A percentile compares a stretch with the other conserved stretches of the same genome.
Evolutionary conservation across 2,888 invertebrate species (phyloP).

Genomic region (Epicampocera succincta): DNA sequence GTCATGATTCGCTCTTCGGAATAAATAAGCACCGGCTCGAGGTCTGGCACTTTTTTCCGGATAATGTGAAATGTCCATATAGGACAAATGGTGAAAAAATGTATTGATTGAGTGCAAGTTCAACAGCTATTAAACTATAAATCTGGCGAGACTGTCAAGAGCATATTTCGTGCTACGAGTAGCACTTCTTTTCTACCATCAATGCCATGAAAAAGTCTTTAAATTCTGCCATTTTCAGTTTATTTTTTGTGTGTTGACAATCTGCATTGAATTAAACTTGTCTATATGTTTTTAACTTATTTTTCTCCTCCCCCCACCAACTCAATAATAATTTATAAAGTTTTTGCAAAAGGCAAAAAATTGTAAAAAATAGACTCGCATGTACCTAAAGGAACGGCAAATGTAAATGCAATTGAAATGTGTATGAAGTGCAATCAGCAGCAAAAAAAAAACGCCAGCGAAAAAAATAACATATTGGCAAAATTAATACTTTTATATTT

Average conservation of each 20-base stretch:
- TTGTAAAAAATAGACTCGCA: not conserved
- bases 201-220: not conserved
- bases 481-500: constrained; percentile 26
- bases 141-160: too few relatives aligned
- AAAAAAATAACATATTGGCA: constrained; percentile 42
- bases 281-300: constrained; percentile 29
- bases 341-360: constrained; percentile 11
- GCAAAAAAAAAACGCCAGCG: not conserved
- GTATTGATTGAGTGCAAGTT: too few relatives aligned
- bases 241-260: constrained; percentile 24
- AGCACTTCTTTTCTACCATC: not conserved
- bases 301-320: constrained; percentile 32
- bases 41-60: too few relatives aligned
- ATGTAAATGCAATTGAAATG: constrained; percentile 42
- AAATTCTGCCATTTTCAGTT: not conserved
- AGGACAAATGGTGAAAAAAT: too few relatives aligned
- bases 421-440: constrained; percentile 15
- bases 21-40: too few relatives aligned
- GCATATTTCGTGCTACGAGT: not conserved
- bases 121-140: too few relatives aligned
- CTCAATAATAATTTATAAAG: constrained; percentile 55
- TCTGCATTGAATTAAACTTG: constrained; percentile 28
- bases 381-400: constrained; percentile 9
- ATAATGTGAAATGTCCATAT: too few relatives aligned
- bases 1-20: too few relatives aligned